These are phyloP conservation scores for Tipula unca DNA, from an alignment of 2,888 invertebrate species.

Conservation along the genomic window DNA sequence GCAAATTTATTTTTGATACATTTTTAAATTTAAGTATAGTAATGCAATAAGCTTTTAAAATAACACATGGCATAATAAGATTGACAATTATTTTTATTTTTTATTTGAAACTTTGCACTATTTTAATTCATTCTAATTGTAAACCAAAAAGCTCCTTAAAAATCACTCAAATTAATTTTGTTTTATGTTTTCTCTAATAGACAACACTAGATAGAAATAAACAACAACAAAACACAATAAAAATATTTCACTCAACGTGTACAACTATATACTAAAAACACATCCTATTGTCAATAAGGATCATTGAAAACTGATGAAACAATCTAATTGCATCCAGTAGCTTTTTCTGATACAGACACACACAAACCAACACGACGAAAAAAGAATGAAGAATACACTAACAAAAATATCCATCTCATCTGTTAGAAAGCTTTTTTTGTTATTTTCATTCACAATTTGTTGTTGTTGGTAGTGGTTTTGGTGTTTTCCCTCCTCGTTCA, in stretches of 20 bases:
- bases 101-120: too few species aligned
- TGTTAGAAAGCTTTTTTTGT: not conserved
- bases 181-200: not conserved
- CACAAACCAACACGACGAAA: not conserved
- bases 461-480: not conserved
- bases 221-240: not conserved
- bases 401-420: not conserved
- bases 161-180: not conserved
- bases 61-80: not conserved
- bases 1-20: not conserved
- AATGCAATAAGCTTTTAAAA: not conserved
- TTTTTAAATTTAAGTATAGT: not conserved
- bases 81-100: not conserved
- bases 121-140: not conserved
- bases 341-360: not conserved
- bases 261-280: not conserved
- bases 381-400: not conserved
- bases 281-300: constrained; percentile 16
- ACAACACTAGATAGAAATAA: not conserved
- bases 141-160: not conserved
- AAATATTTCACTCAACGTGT: not conserved
- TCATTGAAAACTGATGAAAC: constrained; percentile 15
- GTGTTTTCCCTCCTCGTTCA: not conserved
- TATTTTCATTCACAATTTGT: not conserved
- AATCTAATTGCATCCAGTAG: not conserved